Percentiles rank a stretch among this genome's conserved stretches.
phyloP scores from a whole-genome alignment of 2,888 invertebrate species.

The Hartigia nigra region DNA sequence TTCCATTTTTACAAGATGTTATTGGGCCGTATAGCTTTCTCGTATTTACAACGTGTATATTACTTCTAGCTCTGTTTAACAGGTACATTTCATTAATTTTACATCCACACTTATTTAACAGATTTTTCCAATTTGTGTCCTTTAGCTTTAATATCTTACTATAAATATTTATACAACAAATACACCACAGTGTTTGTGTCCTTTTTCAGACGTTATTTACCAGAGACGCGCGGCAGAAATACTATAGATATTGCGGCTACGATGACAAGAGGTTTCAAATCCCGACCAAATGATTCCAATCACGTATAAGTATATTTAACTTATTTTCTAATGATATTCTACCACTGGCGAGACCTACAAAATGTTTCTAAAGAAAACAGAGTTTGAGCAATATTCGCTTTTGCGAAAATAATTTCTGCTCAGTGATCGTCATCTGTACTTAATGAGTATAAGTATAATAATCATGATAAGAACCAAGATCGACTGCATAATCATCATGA shows the following conservation, averaged over 20 bases:
- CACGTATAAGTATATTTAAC: not conserved
- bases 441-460: not conserved
- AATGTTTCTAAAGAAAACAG: not conserved
- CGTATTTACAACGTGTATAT: conserved; percentile 74
- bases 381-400: not conserved
- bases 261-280: conserved; percentile 74
- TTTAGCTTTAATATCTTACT: not conserved
- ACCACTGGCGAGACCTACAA: not conserved
- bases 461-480: not conserved
- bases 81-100: conserved; percentile 66
- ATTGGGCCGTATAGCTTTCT: conserved; percentile 81
- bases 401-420: not conserved
- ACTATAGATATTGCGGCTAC: conserved; percentile 74
- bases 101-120: conserved; percentile 7
- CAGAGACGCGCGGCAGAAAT: conserved; percentile 80
- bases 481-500: not conserved
- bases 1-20: conserved; percentile 73
- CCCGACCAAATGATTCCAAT: conserved; percentile 59
- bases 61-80: conserved; percentile 71
- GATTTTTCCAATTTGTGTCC: conserved; percentile 9
- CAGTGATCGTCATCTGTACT: not conserved
- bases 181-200: not conserved
- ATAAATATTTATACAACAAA: not conserved
- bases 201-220: conserved; percentile 74
- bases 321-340: not conserved